Conservation (phyloP, 2,888 invertebrate species). For the Himalopsyche anomala region DNA sequence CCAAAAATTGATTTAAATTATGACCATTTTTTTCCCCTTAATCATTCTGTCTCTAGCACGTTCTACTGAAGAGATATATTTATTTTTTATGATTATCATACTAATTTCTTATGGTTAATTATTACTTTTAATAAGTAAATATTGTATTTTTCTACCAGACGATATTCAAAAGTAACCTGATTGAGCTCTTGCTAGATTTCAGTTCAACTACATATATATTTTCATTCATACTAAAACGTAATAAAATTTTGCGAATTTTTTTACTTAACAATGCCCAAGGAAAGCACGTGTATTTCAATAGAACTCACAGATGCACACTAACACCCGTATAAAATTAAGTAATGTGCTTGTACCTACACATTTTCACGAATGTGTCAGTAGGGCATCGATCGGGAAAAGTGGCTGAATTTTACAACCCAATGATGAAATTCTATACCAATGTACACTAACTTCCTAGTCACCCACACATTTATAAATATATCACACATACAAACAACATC, state of each 20-base stretch:
- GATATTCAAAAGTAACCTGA: no score
- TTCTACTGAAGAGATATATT: no score
- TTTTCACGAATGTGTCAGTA: neutral
- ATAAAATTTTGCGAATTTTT: neutral
- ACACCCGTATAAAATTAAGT: neutral
- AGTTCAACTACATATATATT: neutral
- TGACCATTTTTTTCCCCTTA: no score
- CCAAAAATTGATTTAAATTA: no score
- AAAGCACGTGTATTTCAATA: slow-evolving; percentile 10
- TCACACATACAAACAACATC: neutral
- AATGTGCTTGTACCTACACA: neutral
- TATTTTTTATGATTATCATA: no score
- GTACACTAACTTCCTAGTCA: neutral
- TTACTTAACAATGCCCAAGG: neutral
- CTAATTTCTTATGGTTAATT: no score
- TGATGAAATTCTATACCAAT: no score
- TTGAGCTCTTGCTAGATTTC: no score
- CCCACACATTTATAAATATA: neutral
- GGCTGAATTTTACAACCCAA: slow-evolving; percentile 8
- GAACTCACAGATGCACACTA: neutral
- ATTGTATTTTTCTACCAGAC: neutral
- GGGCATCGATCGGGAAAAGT: slow-evolving; percentile 13
- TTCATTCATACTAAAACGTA: neutral
- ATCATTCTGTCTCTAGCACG: no score
- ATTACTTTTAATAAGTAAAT: neutral